These are phyloP conservation scores for Stomatorhinus ivindoensis DNA, from an alignment of 2,113 vertebrate genomes.

Conservation along the genomic window DNA sequence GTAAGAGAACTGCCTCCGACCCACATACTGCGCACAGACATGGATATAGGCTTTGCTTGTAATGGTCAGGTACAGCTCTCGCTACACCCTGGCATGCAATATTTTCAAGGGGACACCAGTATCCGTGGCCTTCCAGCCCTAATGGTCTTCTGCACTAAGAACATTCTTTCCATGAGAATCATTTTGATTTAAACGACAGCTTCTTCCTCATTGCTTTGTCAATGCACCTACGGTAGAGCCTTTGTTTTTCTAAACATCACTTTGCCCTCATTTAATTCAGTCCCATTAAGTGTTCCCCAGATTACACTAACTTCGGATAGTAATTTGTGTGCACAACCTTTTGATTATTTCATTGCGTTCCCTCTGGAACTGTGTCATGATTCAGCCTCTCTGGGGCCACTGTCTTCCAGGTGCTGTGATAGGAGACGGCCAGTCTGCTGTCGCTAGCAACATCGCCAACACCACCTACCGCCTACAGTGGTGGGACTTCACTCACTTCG, in stretches of 20 bases:
- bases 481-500: constrained; percentile 99
- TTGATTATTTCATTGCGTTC: background rate
- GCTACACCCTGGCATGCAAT: background rate
- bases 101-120: background rate
- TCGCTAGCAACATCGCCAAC: constrained; percentile 98
- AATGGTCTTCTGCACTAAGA: background rate
- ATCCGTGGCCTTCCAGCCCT: background rate
- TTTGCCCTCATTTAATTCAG: background rate
- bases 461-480: constrained; percentile 96
- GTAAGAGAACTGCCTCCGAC: background rate
- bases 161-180: background rate
- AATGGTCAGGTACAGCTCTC: background rate
- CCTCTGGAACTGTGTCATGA: background rate
- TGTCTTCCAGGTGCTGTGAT: constrained; percentile 79
- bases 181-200: background rate
- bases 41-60: background rate
- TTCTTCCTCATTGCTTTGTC: background rate
- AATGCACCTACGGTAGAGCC: background rate
- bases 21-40: background rate
- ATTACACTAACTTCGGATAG: background rate
- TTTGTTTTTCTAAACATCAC: background rate
- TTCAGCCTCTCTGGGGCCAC: background rate
- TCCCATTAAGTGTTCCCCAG: background rate
- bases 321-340: background rate
- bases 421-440: constrained; percentile 93